Base-by-base conservation (phyloP, 2,888 invertebrate species). In the Heliconius ismenius region DNA sequence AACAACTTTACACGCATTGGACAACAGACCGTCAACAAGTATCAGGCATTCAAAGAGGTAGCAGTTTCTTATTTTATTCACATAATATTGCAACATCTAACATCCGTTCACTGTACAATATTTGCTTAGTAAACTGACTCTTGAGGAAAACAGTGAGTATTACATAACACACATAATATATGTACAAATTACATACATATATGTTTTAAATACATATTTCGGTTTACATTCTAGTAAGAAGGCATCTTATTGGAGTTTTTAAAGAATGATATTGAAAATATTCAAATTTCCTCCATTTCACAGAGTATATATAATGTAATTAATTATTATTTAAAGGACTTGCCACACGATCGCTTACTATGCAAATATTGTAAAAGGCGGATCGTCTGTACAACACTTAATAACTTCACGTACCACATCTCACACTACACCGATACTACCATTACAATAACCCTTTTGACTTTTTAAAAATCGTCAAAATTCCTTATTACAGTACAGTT, bases 11-110 rank as follows among this genome's bases (percentile, higher is more conserved):
- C 83, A 83, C 79, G 79, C 76, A 80, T 81, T 81, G 80, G 78
- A 81, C 80, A 81, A 78, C 88, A 88, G 88, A 89, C 86, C 87
- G 84, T 88, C 89, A 85, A 89, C 90, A 89, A 89, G 88, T 86
- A 89, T 90, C 90, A 92, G 92, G 91, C 92, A 92, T 90, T 89
- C 84, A 87, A 84, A 89, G 93, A 93, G 93, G 93, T 93, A 92
- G 93, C 90, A 87, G 87, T 91, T 92, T 88, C 86, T 85, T 89
- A 87, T 85, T 83, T 87, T 88, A 88, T 76, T 80, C 81, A 80
- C 80, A 80, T 78, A 81, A 79, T 79, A 78, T 80, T 77, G 76
- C 77, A 78, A 79, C 76, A 78, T 75, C 77, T 74, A 76, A 76
- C 69, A 60, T 24, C 36, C 54, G 75, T 60, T 54, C 18, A 80